phyloP scores from a whole-genome alignment of 1,140 invertebrate species.

The Brachionus paranguensis region DNA sequence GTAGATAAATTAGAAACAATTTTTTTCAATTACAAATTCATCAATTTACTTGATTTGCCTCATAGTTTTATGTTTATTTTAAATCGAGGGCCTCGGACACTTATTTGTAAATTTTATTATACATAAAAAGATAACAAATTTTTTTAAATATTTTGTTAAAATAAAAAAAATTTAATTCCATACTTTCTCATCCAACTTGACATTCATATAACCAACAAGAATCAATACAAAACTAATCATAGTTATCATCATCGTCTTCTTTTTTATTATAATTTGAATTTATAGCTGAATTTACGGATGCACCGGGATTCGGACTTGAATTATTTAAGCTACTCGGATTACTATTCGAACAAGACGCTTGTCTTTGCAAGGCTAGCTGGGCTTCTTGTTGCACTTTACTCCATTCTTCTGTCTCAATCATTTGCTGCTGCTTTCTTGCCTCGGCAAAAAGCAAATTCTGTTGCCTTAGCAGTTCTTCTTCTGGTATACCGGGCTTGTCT shows the following conservation, averaged over 20 bases:
- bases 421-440: constrained; percentile 52
- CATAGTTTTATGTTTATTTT: background rate
- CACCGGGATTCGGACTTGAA: background rate
- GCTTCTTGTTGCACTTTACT: constrained; percentile 34
- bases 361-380: constrained; percentile 29
- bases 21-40: too few species aligned
- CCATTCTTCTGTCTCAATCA: constrained; percentile 39
- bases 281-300: background rate
- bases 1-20: too few species aligned
- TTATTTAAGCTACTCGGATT: background rate
- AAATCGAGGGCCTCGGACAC: too few species aligned
- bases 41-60: too few species aligned
- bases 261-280: constrained; percentile 9
- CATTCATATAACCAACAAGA: background rate
- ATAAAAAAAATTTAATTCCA: background rate
- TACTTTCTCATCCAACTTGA: background rate
- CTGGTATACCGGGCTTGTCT: constrained; percentile 92
- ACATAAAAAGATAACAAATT: background rate
- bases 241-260: constrained; percentile 4
- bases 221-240: constrained; percentile 12
- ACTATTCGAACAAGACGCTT: background rate
- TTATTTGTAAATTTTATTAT: background rate
- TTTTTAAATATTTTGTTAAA: background rate
- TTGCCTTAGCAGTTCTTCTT: constrained; percentile 89
- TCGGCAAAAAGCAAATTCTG: constrained; percentile 97